Evolutionary conservation across 2,113 vertebrate genomes (phyloP).

Genomic region (Ictalurus furcatus): DNA sequence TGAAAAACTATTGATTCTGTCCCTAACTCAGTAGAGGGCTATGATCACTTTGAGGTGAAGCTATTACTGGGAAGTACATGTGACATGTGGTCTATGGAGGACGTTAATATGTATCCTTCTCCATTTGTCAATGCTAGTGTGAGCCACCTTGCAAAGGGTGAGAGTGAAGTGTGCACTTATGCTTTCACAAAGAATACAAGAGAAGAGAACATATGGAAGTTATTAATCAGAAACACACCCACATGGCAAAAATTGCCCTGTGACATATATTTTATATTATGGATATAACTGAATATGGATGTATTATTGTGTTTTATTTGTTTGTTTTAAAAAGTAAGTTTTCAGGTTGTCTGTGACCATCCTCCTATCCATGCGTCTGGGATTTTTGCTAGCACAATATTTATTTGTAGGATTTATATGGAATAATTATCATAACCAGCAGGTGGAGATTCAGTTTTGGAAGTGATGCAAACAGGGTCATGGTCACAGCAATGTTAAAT

Average conservation of each 20-base stretch:
- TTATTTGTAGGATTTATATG: not conserved
- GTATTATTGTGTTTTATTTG: not conserved
- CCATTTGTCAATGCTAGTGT: conserved; percentile 68
- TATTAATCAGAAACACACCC: conserved; percentile 60
- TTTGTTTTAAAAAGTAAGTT: not conserved
- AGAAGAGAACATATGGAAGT: conserved; percentile 43
- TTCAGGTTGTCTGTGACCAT: not conserved
- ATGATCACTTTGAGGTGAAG: conserved; percentile 74
- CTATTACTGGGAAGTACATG: conserved; percentile 65
- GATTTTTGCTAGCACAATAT: not conserved
- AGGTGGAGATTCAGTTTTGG: not conserved
- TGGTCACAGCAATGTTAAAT: not conserved
- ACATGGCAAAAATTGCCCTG: conserved; percentile 42
- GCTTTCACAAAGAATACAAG: conserved; percentile 49
- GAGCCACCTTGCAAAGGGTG: conserved; percentile 51
- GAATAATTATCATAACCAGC: not conserved
- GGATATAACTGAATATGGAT: not conserved
- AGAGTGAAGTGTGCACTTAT: conserved; percentile 38
- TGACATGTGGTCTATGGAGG: conserved; percentile 62
- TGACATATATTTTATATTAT: not conserved
- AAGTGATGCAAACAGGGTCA: not conserved
- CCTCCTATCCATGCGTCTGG: not conserved
- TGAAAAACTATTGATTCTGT: conserved; percentile 76
- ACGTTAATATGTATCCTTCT: conserved; percentile 71
- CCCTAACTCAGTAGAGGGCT: conserved; percentile 69